Evolutionary conservation across 2,888 invertebrate genomes (phyloP), one percentile per base, ranked within the genome.

Genomic region (Pediacus dermestoides): DNA sequence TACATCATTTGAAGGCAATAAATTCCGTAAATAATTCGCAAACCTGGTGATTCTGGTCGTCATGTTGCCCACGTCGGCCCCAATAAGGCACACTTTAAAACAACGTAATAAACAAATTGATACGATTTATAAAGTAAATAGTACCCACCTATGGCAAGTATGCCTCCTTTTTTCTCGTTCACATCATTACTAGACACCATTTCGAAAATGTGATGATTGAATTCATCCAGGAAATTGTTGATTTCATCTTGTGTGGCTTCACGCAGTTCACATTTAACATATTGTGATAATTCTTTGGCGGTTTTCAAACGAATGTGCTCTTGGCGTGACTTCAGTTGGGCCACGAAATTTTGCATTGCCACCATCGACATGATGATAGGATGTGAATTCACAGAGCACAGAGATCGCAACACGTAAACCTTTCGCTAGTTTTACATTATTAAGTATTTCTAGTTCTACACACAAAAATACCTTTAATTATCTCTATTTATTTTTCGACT

Each of bases 111-210:
- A 15, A 16, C 22, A 16, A 30, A 12, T 16, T n/a, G n/a, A n/a
- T 16, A 30, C 2, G 18, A 16, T 18, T 27, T 15, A 9, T 21
- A 15, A n/a, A n/a, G 11, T 28, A 3, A n/a, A 32, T 21, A 18
- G 12, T 4, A 13, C 11, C 6, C 68, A 87, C 87, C 83, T 60
- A 96, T 96, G 4, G 95, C 94, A 37, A 95, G 70, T 47, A 95
- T 93, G 36, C 93, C 95, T 41, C 95, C 95, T 71, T 94, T 95
- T 63, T 90, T 91, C 66, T 95, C 95, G 70, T 90, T 88, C 18
- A 88, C 82, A 66, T 96, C 94, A 28, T 85, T 81, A 54, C 91
- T 89, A 8, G 90, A 89, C 2, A 95, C 91, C 94, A 96, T 92
- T 67, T 93, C 91, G 66, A 90, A 91, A 50, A 96, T 94, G 62